A percentile compares a stretch with the other conserved stretches of the same genome.
These are phyloP conservation scores for Chalcosyrphus nemorum DNA, from an alignment of 2,888 invertebrate genomes.

Conservation along the genomic window DNA sequence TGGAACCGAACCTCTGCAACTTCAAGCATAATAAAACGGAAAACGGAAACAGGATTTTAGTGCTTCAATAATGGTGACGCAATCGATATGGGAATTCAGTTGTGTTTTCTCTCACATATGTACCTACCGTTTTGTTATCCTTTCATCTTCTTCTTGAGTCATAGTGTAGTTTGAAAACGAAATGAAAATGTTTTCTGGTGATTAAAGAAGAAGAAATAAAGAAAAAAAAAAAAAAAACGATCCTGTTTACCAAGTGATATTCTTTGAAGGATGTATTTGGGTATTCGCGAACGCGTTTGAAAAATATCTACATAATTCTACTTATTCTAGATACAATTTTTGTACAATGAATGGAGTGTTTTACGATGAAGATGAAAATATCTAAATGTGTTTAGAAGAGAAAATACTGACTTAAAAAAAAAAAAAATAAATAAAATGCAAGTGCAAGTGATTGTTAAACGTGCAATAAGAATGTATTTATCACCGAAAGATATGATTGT, in stretches of 20 bases:
- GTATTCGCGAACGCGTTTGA: neutral
- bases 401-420: conserved; percentile 39
- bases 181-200: neutral
- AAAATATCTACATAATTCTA: neutral
- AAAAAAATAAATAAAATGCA: conserved; percentile 48
- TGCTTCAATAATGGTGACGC: conserved; percentile 71
- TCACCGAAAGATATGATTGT: conserved; percentile 35
- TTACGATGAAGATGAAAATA: conserved; percentile 8
- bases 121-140: conserved; percentile 50
- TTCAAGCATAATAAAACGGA: conserved; percentile 66
- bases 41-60: conserved; percentile 73
- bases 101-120: conserved; percentile 48
- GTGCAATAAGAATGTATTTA: conserved; percentile 30
- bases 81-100: conserved; percentile 60
- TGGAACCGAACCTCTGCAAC: conserved; percentile 64
- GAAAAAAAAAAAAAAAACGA: conserved; percentile 10
- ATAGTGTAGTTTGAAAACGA: conserved; percentile 9
- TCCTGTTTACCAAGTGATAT: conserved; percentile 10
- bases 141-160: conserved; percentile 25
- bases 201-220: conserved; percentile 6
- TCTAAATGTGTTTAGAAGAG: neutral
- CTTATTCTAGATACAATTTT: conserved; percentile 42
- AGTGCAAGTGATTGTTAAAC: conserved; percentile 38
- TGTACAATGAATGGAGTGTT: neutral
- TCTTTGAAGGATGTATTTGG: neutral